Evolutionary conservation across 2,797 vertebrate species (phyloP), one percentile per base, ranked within the genome.

Genomic region (Urocyon cinereoargenteus): DNA sequence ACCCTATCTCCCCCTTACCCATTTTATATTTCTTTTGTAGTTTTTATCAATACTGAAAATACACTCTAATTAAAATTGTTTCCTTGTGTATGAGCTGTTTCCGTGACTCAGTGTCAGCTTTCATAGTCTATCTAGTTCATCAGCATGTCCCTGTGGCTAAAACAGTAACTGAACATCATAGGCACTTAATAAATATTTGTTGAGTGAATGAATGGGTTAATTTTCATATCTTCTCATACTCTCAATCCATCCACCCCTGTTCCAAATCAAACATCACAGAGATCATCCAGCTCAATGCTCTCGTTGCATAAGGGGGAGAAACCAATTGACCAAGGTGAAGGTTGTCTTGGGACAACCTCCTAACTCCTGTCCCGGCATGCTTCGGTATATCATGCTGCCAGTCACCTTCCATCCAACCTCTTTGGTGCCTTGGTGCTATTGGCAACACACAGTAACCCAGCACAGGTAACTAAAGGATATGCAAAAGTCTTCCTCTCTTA

Each of bases 301-400:
- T 62, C 15, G 18, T 86, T 53, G 75, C 7, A 10, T 0, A 78
- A 2, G 62, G 19, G 8, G 14, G 49, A 89, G 55, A 61, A 86
- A 81, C 15, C 24, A 68, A 7, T 22, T 51, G 3, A 6, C 61
- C n/a, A 49, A 75, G 16, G 16, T 34, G 34, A 81, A 86, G 12
- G 73, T 7, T 45, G 16, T 51, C 53, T 53, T 26, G 26, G 36
- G 53, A 82, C 34, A 5, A 18, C 40, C 22, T 78, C 68, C 40
- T 28, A n/a, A n/a, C 2, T 77, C 31, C 49, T 26, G 24, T 13
- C 31, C 28, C 31, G 40, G 34, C 5, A 6, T 26, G 13, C 31
- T 10, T 31, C 19, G 0, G 19, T 3, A 13, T 2, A 40, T 15
- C 15, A 14, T 6, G 36, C 31, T 13, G 11, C 8, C 2, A 0